phyloP scores from a whole-genome alignment of 2,888 invertebrate genomes.

The Pedicia rivosa region DNA sequence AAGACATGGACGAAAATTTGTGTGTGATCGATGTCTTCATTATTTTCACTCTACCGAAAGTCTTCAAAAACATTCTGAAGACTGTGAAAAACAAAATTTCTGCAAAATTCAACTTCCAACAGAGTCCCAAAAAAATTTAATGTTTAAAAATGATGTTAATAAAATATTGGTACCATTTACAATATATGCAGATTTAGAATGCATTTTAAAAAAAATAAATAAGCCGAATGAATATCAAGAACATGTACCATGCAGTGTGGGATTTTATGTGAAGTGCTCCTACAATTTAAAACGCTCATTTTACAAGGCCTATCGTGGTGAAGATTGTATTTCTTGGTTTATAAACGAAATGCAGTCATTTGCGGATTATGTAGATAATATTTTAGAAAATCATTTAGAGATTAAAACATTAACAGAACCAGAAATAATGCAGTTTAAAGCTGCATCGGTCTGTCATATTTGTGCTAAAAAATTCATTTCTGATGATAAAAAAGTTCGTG shows the following conservation, averaged over 20 bases:
- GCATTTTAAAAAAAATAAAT: constrained; percentile 6
- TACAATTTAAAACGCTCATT: constrained; percentile 12
- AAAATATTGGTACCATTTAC: constrained; percentile 9
- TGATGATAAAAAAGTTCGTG: constrained; percentile 8
- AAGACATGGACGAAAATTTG: constrained; percentile 6
- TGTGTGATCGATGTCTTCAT: constrained; percentile 13
- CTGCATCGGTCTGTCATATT: constrained; percentile 10
- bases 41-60: constrained; percentile 8
- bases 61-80: neutral
- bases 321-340: constrained; percentile 6
- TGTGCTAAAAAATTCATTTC: constrained; percentile 7
- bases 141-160: constrained; percentile 10
- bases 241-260: constrained; percentile 13
- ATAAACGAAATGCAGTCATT: neutral
- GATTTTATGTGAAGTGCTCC: constrained; percentile 14
- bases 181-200: constrained; percentile 14
- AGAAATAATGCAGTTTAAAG: neutral
- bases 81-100: neutral
- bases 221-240: constrained; percentile 4
- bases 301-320: constrained; percentile 7
- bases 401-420: neutral
- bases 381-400: neutral
- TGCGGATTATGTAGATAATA: neutral
- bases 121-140: constrained; percentile 5
- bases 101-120: constrained; percentile 9